Conservation (phyloP, 2,888 invertebrate species). For the Ormyrus thymus region DNA sequence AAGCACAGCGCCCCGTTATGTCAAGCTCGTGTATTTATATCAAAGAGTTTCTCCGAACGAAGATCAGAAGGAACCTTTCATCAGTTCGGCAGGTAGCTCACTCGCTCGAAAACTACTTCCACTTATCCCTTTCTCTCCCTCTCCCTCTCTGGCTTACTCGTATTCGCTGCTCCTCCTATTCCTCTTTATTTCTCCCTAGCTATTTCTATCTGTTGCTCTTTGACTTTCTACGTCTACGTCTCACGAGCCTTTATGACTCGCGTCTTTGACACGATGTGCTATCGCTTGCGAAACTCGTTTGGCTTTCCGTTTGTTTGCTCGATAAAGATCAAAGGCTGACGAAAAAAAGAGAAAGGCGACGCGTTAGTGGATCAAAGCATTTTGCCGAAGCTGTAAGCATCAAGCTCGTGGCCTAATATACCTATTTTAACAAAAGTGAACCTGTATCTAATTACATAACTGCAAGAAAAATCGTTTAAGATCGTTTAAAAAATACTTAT, state of each 20-base stretch:
- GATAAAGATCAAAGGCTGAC: neutral
- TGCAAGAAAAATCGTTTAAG: no score
- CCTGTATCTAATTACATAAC: no score
- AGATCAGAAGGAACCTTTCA: neutral
- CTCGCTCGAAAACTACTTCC: neutral
- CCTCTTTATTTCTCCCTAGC: neutral
- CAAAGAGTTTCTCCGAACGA: neutral
- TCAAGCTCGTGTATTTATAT: neutral
- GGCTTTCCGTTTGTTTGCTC: conserved; percentile 12
- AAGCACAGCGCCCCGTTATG: neutral
- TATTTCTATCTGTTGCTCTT: conserved; percentile 17
- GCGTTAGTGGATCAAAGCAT: no score
- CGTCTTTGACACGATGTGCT: conserved; percentile 9
- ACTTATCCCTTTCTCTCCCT: neutral
- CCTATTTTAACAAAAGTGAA: no score
- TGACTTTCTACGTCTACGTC: neutral
- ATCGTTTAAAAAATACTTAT: no score
- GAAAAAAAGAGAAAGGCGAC: neutral
- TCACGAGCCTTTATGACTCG: conserved; percentile 6
- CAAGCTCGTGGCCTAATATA: no score
- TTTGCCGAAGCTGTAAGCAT: no score
- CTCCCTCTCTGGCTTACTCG: neutral
- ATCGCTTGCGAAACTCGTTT: conserved; percentile 16
- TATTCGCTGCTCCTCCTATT: neutral
- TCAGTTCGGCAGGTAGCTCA: conserved; percentile 16